Percentiles rank a stretch among this genome's conserved stretches.
Conservation (phyloP, 2,113 vertebrate species). For the Mus musculus region DNA sequence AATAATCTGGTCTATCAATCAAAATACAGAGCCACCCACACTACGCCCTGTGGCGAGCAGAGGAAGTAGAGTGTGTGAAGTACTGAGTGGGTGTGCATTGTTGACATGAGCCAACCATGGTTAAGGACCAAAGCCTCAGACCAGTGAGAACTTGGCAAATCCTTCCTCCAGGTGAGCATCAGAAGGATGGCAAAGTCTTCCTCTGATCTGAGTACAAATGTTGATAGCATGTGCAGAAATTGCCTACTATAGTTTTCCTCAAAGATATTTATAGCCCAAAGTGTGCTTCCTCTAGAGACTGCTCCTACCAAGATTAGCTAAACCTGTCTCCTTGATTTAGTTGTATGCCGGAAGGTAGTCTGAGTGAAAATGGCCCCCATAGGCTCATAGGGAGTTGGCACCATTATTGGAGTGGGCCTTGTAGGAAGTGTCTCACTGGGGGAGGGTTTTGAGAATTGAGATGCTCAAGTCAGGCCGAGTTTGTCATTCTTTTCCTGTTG, state of each 20-base stretch:
- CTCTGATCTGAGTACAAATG: neutral
- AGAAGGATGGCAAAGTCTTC: neutral
- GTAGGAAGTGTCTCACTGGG: neutral
- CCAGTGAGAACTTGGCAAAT: neutral
- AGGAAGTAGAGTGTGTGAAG: neutral
- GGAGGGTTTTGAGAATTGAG: neutral
- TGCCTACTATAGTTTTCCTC: neutral
- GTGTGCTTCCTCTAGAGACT: neutral
- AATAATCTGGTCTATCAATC: neutral
- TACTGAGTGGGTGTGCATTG: neutral
- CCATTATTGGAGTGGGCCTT: neutral
- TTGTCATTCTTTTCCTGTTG: neutral
- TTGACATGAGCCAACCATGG: neutral
- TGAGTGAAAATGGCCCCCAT: neutral
- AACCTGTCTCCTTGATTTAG: neutral
- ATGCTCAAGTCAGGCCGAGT: neutral
- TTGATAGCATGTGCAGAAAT: neutral
- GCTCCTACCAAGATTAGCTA: neutral
- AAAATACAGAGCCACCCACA: neutral
- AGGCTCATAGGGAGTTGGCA: neutral
- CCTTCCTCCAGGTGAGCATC: neutral
- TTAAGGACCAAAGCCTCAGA: neutral
- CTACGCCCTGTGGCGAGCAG: neutral
- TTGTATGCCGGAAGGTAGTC: neutral
- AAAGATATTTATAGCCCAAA: neutral